Conservation (phyloP, 2,797 vertebrate genomes). For the Halcyon smyrnensis region DNA sequence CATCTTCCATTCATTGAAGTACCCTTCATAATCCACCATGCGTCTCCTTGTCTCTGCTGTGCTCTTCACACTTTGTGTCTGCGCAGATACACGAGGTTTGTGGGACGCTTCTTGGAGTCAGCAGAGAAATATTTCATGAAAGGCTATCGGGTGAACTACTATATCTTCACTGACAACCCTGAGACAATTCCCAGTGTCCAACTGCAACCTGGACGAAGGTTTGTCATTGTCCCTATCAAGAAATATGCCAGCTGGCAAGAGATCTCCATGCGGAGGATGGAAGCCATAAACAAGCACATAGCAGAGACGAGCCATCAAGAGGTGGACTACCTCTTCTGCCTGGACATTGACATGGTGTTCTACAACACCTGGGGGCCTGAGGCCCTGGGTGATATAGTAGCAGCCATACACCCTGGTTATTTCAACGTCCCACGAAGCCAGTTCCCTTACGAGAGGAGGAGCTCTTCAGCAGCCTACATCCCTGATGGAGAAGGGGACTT, state of each 20-base stretch:
- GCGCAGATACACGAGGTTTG: slow-evolving; percentile 65
- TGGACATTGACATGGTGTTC: slow-evolving; percentile 73
- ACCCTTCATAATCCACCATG: rapidly evolving
- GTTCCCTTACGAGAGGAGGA: slow-evolving; percentile 82
- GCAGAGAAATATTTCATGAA: slow-evolving; percentile 76
- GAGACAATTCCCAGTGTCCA: neutral
- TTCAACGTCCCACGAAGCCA: neutral
- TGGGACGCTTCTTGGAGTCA: slow-evolving; percentile 59
- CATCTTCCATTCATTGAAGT: neutral
- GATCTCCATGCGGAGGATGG: slow-evolving; percentile 79
- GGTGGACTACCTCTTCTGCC: slow-evolving; percentile 75
- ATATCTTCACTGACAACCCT: slow-evolving; percentile 71
- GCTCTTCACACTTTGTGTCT: neutral
- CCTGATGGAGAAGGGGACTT: slow-evolving; percentile 80
- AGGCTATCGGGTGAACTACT: slow-evolving; percentile 70
- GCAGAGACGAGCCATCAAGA: neutral
- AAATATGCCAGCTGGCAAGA: slow-evolving; percentile 77
- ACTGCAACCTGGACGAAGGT: neutral
- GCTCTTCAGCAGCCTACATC: slow-evolving; percentile 76
- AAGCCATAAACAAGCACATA: slow-evolving; percentile 74
- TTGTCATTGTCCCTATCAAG: neutral
- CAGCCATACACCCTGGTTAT: slow-evolving; percentile 80
- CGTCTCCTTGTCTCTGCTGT: neutral
- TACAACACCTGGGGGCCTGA: slow-evolving; percentile 77
- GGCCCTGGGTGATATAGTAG: slow-evolving; percentile 76